Percentiles rank a stretch among this genome's conserved stretches.
Conservation (phyloP, 2,797 vertebrate species). For the Pipistrellus kuhlii region DNA sequence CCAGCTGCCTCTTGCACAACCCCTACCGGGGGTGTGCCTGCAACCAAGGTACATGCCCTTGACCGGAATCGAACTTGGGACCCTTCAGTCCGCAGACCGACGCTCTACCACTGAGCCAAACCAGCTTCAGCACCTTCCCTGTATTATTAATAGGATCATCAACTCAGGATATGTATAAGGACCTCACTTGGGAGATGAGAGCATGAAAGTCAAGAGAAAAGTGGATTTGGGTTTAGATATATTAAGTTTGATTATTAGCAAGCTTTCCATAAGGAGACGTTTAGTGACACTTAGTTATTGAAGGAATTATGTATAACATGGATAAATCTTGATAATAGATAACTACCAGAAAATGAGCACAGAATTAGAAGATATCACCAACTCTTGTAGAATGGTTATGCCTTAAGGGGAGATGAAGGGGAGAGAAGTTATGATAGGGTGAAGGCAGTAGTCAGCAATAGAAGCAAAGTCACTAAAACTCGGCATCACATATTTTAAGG, state of each 20-base stretch:
- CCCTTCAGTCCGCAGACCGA: too few species aligned
- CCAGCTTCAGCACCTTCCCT: not conserved
- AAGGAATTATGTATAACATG: not conserved
- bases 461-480: not conserved
- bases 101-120: too few species aligned
- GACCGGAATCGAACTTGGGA: too few species aligned
- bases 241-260: constrained; percentile 6
- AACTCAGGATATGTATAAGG: not conserved
- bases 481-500: not conserved
- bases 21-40: too few species aligned
- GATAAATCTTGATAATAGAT: not conserved
- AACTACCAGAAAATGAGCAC: not conserved
- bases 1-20: too few species aligned
- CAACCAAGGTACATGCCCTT: too few species aligned
- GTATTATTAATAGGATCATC: not conserved
- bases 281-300: not conserved
- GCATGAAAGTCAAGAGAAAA: not conserved
- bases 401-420: not conserved
- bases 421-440: not conserved
- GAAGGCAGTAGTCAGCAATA: not conserved
- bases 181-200: not conserved
- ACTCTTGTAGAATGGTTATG: not conserved
- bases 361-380: not conserved
- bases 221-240: not conserved
- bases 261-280: not conserved